These are phyloP conservation scores for Sturnus vulgaris DNA, from an alignment of 2,113 vertebrate species.

Conservation along the genomic window DNA sequence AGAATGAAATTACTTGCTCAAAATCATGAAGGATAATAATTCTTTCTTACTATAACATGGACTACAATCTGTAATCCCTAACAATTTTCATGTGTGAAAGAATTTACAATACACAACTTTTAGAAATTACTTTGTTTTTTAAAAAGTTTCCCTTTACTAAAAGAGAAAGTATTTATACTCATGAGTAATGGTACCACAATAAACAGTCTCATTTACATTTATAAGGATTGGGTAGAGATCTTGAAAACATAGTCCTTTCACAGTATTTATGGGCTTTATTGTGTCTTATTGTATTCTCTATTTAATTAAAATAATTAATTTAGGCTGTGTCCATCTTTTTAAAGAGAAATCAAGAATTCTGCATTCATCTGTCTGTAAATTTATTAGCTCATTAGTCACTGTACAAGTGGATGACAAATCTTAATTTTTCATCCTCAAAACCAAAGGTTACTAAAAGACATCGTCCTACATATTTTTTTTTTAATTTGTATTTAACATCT, in stretches of 20 bases:
- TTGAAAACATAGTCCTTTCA: background rate
- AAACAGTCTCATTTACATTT: background rate
- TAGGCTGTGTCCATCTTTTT: background rate
- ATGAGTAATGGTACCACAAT: background rate
- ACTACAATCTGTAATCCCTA: background rate
- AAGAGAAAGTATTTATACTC: background rate
- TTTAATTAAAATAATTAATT: slow-evolving; percentile 38
- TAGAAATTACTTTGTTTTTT: background rate
- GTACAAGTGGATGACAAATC: background rate
- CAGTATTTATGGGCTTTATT: background rate
- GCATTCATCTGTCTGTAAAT: slow-evolving; percentile 8
- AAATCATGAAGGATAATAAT: background rate
- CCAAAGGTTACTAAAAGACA: slow-evolving; percentile 6
- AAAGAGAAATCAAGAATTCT: slow-evolving; percentile 12
- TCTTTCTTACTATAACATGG: background rate
- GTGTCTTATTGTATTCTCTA: background rate
- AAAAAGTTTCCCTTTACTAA: background rate
- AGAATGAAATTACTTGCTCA: background rate
- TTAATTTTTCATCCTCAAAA: slow-evolving; percentile 42
- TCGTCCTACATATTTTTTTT: background rate
- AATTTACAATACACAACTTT: background rate
- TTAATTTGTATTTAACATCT: background rate
- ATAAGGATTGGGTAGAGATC: background rate
- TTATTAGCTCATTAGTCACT: slow-evolving; percentile 36
- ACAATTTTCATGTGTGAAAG: background rate